Percentiles rank a stretch among this genome's conserved stretches.
Evolutionary conservation across 2,888 invertebrate species (phyloP).

Genomic region (Carabus problematicus): DNA sequence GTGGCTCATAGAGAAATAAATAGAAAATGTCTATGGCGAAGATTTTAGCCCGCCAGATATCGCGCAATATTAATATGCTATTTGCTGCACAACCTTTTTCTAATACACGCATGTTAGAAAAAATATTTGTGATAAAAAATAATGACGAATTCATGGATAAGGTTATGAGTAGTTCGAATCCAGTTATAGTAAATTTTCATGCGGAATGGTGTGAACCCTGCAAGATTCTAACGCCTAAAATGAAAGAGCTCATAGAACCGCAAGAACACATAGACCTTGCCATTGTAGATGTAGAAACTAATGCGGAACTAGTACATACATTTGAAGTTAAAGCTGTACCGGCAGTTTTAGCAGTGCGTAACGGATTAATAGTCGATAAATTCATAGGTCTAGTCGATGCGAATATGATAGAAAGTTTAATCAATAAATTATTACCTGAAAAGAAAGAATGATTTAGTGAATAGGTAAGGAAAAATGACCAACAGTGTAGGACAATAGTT

Average conservation of each 20-base stretch:
- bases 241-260: conserved; percentile 77
- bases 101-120: conserved; percentile 49
- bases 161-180: conserved; percentile 83
- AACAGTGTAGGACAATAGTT: background rate
- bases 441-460: background rate
- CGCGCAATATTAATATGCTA: background rate
- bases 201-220: conserved; percentile 93
- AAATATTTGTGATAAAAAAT: conserved; percentile 67
- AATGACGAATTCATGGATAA: conserved; percentile 80
- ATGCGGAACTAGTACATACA: conserved; percentile 82
- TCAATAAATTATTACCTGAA: conserved; percentile 64
- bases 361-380: conserved; percentile 85
- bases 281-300: conserved; percentile 81
- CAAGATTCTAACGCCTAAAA: conserved; percentile 83
- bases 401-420: conserved; percentile 79
- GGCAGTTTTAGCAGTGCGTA: conserved; percentile 80
- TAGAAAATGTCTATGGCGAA: conserved; percentile 25
- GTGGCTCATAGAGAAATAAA: conserved; percentile 49
- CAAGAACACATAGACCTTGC: conserved; percentile 78
- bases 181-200: conserved; percentile 91
- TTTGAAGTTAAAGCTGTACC: conserved; percentile 86
- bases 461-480: background rate
- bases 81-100: conserved; percentile 45
- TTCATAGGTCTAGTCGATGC: conserved; percentile 87
- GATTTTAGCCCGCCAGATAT: conserved; percentile 21